These are phyloP conservation scores for Drosophila arizonae DNA, from an alignment of 1,140 invertebrate genomes.

Conservation along the genomic window DNA sequence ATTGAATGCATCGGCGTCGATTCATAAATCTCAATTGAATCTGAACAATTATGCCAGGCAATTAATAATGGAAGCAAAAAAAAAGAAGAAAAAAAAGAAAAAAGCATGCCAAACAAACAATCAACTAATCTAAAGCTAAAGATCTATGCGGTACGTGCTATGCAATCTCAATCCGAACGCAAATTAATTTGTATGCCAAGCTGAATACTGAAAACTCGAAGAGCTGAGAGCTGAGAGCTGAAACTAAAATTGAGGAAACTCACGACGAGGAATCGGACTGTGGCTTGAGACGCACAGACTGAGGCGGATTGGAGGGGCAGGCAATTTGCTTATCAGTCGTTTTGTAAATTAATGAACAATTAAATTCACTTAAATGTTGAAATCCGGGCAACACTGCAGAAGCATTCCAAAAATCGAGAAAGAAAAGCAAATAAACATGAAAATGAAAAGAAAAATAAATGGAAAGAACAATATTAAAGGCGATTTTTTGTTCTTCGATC, in stretches of 20 bases:
- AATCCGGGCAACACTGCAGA: conserved; percentile 8
- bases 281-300: neutral
- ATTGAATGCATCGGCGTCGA: conserved; percentile 37
- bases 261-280: neutral
- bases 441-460: conserved; percentile 8
- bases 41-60: conserved; percentile 72
- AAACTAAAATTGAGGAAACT: conserved; percentile 12
- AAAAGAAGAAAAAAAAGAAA: conserved; percentile 56
- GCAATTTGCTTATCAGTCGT: conserved; percentile 21
- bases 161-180: conserved; percentile 34
- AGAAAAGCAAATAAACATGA: conserved; percentile 24
- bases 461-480: neutral
- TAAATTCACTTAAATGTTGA: conserved; percentile 20
- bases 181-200: conserved; percentile 74
- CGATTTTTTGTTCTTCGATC: neutral
- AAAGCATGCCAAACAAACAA: conserved; percentile 52
- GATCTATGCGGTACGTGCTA: conserved; percentile 63
- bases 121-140: conserved; percentile 51
- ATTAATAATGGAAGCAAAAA: conserved; percentile 64
- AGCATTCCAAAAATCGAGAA: neutral
- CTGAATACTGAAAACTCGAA: conserved; percentile 27
- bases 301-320: neutral
- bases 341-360: conserved; percentile 16
- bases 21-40: conserved; percentile 74
- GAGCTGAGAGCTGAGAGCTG: neutral